These are phyloP conservation scores for Tachycineta bicolor DNA, from an alignment of 2,113 vertebrate genomes.

Conservation along the genomic window DNA sequence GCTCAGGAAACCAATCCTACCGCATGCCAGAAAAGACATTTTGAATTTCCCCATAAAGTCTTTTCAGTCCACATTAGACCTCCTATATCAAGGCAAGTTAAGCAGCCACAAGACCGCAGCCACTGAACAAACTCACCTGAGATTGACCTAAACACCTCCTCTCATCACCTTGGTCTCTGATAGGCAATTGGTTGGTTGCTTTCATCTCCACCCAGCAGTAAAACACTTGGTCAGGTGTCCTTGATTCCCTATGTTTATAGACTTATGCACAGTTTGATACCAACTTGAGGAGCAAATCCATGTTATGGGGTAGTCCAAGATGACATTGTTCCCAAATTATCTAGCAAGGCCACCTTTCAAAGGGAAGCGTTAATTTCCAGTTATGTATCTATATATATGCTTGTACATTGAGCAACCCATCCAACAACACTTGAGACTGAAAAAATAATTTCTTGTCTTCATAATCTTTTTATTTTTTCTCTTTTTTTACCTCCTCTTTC, in stretches of 20 bases:
- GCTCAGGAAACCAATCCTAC: not conserved
- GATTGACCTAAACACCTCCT: not conserved
- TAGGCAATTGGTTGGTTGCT: not conserved
- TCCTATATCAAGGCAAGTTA: not conserved
- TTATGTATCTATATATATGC: fast-evolving
- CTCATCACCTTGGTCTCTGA: not conserved
- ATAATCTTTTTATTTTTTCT: not conserved
- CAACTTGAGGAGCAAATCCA: not conserved
- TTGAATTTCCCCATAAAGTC: not conserved
- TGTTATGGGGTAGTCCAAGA: not conserved
- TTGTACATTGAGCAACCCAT: not conserved
- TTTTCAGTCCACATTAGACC: not conserved
- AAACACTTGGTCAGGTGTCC: not conserved
- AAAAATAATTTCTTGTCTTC: not conserved
- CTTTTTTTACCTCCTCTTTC: not conserved
- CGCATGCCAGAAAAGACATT: not conserved
- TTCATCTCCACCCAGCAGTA: not conserved
- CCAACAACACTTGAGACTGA: not conserved
- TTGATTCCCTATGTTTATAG: not conserved
- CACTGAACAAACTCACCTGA: not conserved
- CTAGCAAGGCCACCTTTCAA: not conserved
- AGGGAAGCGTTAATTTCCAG: not conserved
- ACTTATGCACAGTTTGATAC: not conserved
- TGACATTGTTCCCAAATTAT: not conserved
- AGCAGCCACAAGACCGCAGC: not conserved